Conservation (phyloP, 2,888 invertebrate species). For the Chrysodeixis includens region DNA sequence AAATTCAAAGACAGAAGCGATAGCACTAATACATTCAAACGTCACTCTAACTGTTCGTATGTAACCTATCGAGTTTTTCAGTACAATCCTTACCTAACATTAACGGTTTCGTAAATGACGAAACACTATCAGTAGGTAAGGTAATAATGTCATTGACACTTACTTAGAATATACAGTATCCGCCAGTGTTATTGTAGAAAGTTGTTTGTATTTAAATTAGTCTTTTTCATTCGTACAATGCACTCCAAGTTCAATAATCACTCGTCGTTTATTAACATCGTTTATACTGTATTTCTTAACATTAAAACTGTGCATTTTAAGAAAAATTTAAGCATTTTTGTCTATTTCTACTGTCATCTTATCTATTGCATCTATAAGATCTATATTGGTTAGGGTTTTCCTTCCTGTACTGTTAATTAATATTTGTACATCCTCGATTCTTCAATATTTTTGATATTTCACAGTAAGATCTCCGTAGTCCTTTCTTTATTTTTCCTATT, state of each 20-base stretch:
- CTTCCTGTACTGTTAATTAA: too few relatives aligned
- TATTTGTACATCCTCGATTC: too few relatives aligned
- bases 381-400: too few relatives aligned
- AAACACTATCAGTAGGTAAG: slow-evolving; percentile 37
- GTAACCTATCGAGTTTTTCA: slow-evolving; percentile 14
- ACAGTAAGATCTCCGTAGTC: too few relatives aligned
- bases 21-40: neutral
- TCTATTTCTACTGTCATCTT: too few relatives aligned
- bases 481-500: too few relatives aligned
- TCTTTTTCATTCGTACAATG: slow-evolving; percentile 57
- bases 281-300: too few relatives aligned
- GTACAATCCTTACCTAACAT: slow-evolving; percentile 20
- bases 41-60: neutral
- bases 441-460: too few relatives aligned
- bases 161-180: slow-evolving; percentile 64
- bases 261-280: slow-evolving; percentile 17
- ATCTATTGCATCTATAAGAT: too few relatives aligned
- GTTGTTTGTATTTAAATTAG: slow-evolving; percentile 77
- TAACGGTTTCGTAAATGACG: slow-evolving; percentile 48
- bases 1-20: neutral
- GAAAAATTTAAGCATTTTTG: too few relatives aligned
- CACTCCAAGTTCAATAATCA: slow-evolving; percentile 46
- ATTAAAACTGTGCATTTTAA: too few relatives aligned
- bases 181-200: slow-evolving; percentile 68
- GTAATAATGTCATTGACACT: slow-evolving; percentile 68